Base-by-base conservation (phyloP, 2,113 vertebrate genomes). In the Zosterops borbonicus region DNA sequence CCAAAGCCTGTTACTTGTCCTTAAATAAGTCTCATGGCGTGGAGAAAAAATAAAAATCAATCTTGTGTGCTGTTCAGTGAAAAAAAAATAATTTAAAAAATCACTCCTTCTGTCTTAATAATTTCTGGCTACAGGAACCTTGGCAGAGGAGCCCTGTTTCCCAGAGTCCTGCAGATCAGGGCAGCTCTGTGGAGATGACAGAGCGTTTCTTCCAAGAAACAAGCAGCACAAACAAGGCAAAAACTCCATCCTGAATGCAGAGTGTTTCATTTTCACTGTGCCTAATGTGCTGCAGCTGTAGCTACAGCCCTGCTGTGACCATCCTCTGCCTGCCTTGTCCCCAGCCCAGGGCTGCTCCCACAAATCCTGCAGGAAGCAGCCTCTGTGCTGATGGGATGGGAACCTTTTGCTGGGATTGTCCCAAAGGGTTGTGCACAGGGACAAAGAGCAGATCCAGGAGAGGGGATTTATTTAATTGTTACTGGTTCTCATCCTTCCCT, bases 41-140 rank as follows among this genome's bases (percentile, higher is more conserved):
- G 50, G 14, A 59, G 89, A 53, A 90, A 87, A 87, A 92, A 59
- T 58, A 94, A 82, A 80, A 92, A 77, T 77, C 81, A 83, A 70
- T 85, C 84, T 85, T 39, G 8, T 39, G 5, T 56, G 83, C 41
- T 84, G 12, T 59, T 75, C 56, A 74, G 85, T 53, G 79, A 12
- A 39, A 55, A 39, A n/a, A 62, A 39, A 41, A 33, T 49, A 41
- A 33, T 49, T 6, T 19, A 20, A 77, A 87, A 23, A 58, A 35
- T 63, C 14, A 63, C 29, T 70, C 41, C 60, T 76, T 71, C 69
- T 76, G 31, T 71, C 56, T 74, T 63, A 29, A n/a, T 70, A n/a
- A 89, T 85, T 92, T 73, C 80, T 92, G 82, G 70, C 39, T 94
- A 8, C 37, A 27, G 42, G 69, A 83, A 14, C 29, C 78, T 89